These are phyloP conservation scores for Apodemus sylvaticus DNA, from an alignment of 2,113 vertebrate species.

Conservation along the genomic window DNA sequence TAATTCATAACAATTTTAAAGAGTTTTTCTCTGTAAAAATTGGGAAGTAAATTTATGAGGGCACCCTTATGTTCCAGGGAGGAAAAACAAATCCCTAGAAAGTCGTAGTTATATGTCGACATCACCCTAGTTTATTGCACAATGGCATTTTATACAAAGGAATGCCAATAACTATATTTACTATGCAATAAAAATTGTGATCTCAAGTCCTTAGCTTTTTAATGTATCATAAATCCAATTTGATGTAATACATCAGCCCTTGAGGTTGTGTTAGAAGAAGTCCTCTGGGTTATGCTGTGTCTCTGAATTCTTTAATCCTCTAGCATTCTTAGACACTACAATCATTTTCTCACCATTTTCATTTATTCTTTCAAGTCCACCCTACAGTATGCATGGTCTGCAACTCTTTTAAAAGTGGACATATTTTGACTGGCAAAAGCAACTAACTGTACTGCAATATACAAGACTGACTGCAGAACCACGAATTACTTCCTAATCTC, in stretches of 20 bases:
- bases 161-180: not conserved
- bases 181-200: not conserved
- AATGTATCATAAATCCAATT: not conserved
- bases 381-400: too few relatives aligned
- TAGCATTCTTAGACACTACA: too few relatives aligned
- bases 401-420: not conserved
- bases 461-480: slow-evolving; percentile 36
- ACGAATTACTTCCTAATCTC: not conserved
- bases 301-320: too few relatives aligned
- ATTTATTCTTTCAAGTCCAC: too few relatives aligned
- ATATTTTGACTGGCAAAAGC: not conserved
- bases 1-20: not conserved
- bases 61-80: not conserved
- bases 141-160: too few relatives aligned
- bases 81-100: too few relatives aligned
- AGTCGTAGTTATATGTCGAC: not conserved
- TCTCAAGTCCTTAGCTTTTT: not conserved
- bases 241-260: too few relatives aligned
- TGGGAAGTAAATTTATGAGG: not conserved
- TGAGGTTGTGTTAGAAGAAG: too few relatives aligned
- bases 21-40: not conserved
- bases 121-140: not conserved
- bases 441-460: too few relatives aligned
- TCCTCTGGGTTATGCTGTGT: too few relatives aligned
- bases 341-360: too few relatives aligned